Evolutionary conservation across 2,797 vertebrate species (phyloP).

Genomic region (Xiphorhynchus erythropygius): DNA sequence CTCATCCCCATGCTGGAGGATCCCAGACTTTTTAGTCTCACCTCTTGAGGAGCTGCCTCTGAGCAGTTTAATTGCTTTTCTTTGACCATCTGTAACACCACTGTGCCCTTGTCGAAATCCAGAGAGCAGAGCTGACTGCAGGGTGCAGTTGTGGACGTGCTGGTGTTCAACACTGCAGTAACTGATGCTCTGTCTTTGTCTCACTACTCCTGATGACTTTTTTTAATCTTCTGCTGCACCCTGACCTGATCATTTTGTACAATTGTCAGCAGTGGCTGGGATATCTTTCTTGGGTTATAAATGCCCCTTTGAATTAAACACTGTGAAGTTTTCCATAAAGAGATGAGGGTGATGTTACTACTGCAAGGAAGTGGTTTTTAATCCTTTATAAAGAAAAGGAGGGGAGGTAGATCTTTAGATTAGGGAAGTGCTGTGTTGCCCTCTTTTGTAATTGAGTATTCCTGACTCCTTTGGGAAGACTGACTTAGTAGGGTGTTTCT

Average conservation of each 20-base stretch:
- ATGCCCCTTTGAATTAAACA: background rate
- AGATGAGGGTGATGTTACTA: background rate
- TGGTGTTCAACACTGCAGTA: background rate
- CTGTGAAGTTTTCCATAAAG: background rate
- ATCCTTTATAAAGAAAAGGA: background rate
- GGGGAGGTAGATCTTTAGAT: background rate
- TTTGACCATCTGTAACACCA: background rate
- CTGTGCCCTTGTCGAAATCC: background rate
- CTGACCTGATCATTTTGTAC: background rate
- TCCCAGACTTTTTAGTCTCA: background rate
- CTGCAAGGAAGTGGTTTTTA: background rate
- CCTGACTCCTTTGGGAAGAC: background rate
- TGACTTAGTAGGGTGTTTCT: background rate
- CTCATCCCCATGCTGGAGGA: background rate
- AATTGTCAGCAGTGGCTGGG: background rate
- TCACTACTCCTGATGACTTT: background rate
- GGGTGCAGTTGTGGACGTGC: background rate
- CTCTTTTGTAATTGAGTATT: background rate
- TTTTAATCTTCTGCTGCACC: background rate
- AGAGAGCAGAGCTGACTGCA: background rate
- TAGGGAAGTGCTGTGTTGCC: background rate
- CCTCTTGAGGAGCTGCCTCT: background rate
- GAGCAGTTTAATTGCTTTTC: background rate
- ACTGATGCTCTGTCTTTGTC: background rate
- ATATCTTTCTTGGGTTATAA: background rate